Conservation (phyloP, 2,888 invertebrate species). For the Cerastoderma edule region DNA sequence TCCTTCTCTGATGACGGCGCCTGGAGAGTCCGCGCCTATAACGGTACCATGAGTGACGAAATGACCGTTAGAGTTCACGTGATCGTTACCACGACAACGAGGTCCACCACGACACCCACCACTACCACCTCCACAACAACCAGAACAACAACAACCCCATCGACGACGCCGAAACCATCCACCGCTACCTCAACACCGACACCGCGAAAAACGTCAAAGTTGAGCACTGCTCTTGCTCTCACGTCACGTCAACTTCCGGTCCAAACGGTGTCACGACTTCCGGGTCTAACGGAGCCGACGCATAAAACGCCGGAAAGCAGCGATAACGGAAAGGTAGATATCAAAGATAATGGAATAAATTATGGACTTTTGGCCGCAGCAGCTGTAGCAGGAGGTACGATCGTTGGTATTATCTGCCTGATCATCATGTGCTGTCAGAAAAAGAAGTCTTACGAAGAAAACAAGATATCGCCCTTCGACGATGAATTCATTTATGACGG, state of each 20-base stretch:
- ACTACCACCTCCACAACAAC: conserved; percentile 41
- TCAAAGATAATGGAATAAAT: conserved; percentile 39
- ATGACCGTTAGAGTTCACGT: conserved; percentile 40
- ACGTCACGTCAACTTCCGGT: not conserved
- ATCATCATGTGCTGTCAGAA: conserved; percentile 52
- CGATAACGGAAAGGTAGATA: conserved; percentile 23
- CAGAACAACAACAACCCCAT: conserved; percentile 42
- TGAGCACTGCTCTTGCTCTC: not conserved
- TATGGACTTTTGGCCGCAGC: conserved; percentile 53
- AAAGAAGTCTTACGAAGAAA: conserved; percentile 44
- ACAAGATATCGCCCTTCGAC: conserved; percentile 48
- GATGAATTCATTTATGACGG: conserved; percentile 32
- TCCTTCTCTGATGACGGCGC: conserved; percentile 45
- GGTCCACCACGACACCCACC: conserved; percentile 46
- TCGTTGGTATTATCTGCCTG: conserved; percentile 48
- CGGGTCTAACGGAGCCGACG: not conserved
- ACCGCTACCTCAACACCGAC: conserved; percentile 24
- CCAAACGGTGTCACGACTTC: not conserved
- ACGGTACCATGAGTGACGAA: conserved; percentile 47
- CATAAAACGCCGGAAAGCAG: not conserved
- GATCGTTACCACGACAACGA: conserved; percentile 51
- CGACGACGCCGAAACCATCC: conserved; percentile 28
- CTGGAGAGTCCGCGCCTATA: conserved; percentile 55
- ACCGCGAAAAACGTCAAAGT: not conserved
- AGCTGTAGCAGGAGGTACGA: conserved; percentile 48